Evolutionary conservation across 2,113 vertebrate genomes (phyloP).

Genomic region (Indicator maculatus): DNA sequence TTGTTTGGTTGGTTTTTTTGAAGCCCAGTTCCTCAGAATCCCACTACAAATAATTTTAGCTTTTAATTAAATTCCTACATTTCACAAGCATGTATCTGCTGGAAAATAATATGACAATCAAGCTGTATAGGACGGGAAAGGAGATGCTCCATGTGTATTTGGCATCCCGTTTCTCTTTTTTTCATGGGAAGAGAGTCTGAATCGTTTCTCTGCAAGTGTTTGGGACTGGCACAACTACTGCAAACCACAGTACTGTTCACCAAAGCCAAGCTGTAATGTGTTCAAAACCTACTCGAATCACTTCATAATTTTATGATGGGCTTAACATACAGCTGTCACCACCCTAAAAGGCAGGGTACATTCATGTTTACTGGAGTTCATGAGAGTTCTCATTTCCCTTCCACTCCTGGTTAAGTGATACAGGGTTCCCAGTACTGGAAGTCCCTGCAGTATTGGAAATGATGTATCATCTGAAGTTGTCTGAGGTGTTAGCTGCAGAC

Average conservation of each 20-base stretch:
- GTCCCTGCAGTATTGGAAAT: neutral
- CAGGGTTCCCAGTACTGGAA: neutral
- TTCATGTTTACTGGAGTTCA: neutral
- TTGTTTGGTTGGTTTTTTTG: neutral
- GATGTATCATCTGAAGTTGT: neutral
- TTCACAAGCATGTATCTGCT: neutral
- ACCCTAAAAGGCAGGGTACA: neutral
- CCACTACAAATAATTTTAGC: neutral
- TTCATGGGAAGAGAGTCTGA: neutral
- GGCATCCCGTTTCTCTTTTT: neutral
- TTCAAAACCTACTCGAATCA: neutral
- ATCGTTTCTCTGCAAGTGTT: neutral
- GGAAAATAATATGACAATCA: neutral
- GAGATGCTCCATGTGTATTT: neutral
- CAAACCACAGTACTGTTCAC: neutral
- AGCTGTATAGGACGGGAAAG: neutral
- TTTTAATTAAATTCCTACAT: neutral
- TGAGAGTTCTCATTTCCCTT: neutral
- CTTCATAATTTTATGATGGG: neutral
- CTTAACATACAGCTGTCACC: neutral
- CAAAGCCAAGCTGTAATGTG: neutral
- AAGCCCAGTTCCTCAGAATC: neutral
- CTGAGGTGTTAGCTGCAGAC: accelerated
- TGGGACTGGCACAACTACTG: neutral
- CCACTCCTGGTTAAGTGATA: neutral